Conservation (phyloP, 2,888 invertebrate genomes). For the Drosophila prolongata region DNA sequence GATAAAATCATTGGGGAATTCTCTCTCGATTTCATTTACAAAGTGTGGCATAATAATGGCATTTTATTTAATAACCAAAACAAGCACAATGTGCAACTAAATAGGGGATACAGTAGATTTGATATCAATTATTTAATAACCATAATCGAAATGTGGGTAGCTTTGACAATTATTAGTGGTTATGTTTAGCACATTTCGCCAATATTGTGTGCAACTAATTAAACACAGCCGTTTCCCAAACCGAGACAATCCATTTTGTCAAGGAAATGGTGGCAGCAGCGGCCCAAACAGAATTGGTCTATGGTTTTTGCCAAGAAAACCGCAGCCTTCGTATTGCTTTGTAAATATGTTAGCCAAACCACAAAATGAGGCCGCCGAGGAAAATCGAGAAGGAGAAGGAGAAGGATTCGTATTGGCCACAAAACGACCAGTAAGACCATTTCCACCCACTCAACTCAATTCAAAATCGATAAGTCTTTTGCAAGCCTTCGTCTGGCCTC, state of each 20-base stretch:
- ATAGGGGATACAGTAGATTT: not conserved
- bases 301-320: constrained; percentile 9
- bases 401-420: not conserved
- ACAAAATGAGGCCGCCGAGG: constrained; percentile 24
- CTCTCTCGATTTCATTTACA: constrained; percentile 2
- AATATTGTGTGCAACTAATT: constrained; percentile 24
- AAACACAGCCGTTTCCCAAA: constrained; percentile 8
- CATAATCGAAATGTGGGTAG: not conserved
- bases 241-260: constrained; percentile 6
- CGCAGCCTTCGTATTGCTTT: constrained; percentile 36
- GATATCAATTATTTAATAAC: constrained; percentile 10
- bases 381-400: not conserved
- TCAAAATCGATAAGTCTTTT: constrained; percentile 34
- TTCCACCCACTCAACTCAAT: not conserved
- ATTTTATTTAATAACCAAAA: constrained; percentile 3
- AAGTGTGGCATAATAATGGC: not conserved
- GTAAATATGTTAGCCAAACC: constrained; percentile 34
- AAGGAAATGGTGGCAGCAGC: constrained; percentile 15
- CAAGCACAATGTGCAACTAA: not conserved
- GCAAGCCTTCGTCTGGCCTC: constrained; percentile 26
- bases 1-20: constrained; percentile 3
- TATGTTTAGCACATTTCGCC: not conserved
- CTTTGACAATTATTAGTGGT: not conserved
- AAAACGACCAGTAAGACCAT: constrained; percentile 1
- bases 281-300: constrained; percentile 8